A percentile compares a stretch with the other conserved stretches of the same genome.
Conservation (phyloP, 1,140 invertebrate species). For the Saxidomus purpurata region DNA sequence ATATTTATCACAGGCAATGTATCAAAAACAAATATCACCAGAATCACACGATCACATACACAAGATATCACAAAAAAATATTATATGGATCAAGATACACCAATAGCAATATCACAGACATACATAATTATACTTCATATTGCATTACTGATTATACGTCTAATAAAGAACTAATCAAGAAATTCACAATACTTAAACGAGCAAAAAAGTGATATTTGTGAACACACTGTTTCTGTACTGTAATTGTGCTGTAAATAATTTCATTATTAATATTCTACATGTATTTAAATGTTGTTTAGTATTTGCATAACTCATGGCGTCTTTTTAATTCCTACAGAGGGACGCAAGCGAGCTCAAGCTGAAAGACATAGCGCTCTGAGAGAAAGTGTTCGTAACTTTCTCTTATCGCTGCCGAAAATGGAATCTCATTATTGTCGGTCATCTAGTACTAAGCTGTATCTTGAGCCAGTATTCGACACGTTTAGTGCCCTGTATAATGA, state of each 20-base stretch:
- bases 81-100: too few relatives aligned
- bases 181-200: too few relatives aligned
- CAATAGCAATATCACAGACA: neutral
- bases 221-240: too few relatives aligned
- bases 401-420: neutral
- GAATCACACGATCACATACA: neutral
- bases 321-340: neutral
- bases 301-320: neutral
- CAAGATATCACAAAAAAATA: neutral
- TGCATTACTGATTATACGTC: too few relatives aligned
- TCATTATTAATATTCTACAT: too few relatives aligned
- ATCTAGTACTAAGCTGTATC: constrained; percentile 10
- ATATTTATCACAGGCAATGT: too few relatives aligned
- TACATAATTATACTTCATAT: neutral
- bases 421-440: constrained; percentile 22
- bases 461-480: constrained; percentile 24
- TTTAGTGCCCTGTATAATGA: constrained; percentile 9
- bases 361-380: neutral
- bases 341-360: neutral
- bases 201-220: neutral
- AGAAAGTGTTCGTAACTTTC: constrained; percentile 4
- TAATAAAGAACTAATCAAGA: too few relatives aligned
- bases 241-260: neutral
- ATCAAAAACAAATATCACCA: neutral
- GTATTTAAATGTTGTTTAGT: too few relatives aligned